These are phyloP conservation scores for Athalia circularis DNA, from an alignment of 2,888 invertebrate species.

Conservation along the genomic window DNA sequence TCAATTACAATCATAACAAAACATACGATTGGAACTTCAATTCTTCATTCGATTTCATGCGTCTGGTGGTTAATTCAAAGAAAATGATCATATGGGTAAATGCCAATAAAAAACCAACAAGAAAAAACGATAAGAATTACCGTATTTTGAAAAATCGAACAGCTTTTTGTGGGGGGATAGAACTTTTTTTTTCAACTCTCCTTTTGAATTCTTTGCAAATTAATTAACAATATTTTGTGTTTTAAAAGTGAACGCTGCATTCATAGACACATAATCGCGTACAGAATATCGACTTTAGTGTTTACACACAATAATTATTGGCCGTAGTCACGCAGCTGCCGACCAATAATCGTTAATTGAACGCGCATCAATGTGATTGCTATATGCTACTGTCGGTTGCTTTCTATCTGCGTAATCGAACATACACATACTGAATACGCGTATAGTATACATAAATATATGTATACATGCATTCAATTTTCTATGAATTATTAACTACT, in stretches of 20 bases:
- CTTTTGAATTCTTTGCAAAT: too few species aligned
- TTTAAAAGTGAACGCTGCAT: slow-evolving; percentile 26
- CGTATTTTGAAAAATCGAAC: background rate
- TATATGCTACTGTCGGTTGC: slow-evolving; percentile 9
- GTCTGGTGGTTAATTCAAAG: slow-evolving; percentile 40
- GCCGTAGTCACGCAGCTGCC: slow-evolving; percentile 36
- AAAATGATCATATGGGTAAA: background rate
- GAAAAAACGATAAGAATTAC: background rate
- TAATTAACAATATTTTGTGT: slow-evolving; percentile 16
- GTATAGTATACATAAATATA: slow-evolving; percentile 30
- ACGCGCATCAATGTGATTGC: background rate
- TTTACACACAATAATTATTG: slow-evolving; percentile 34
- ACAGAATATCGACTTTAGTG: slow-evolving; percentile 31
- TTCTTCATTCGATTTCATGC: slow-evolving; percentile 30
- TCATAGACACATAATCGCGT: slow-evolving; percentile 9
- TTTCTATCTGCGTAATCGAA: slow-evolving; percentile 32
- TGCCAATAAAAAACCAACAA: background rate
- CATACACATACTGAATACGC: slow-evolving; percentile 12
- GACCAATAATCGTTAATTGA: slow-evolving; percentile 27
- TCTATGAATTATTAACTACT: slow-evolving; percentile 51
- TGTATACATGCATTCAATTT: background rate
- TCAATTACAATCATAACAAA: slow-evolving; percentile 4
- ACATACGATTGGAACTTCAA: background rate
- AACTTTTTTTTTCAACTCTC: too few species aligned
- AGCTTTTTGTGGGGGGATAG: background rate